Base-by-base conservation (phyloP, 2,888 invertebrate genomes). In the Poecilus cupreus region DNA sequence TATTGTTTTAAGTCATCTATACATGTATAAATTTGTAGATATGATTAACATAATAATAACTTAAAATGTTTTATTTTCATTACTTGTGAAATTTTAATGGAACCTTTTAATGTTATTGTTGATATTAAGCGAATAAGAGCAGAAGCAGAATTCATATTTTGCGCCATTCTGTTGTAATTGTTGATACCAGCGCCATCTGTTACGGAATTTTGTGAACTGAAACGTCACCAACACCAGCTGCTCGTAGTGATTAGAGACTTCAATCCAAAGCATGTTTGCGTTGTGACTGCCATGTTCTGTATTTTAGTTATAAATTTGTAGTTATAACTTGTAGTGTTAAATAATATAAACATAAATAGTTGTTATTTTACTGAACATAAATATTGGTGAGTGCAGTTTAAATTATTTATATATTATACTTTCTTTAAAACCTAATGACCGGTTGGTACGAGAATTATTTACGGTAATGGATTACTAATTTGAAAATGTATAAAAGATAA, bases 281-380 rank as follows among this genome's bases (percentile, higher is more conserved):
- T 57, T 72, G 80, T 68, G 80, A 57, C 80, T 51, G 80, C 80
- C 80, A 70, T 54, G 80, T 80, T 80, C 64, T 70, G 26, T 51
- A 20, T 54, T 80, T n/a, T 80, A 51, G 54, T 70, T 72, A 32
- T 80, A 64, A 6, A 80, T 70, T 68, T 80, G 51, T 72, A 79
- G 22, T 77, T 22, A 60, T 60, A 24, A 77, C 39, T 60, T n/a
- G 11, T 64, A 80, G 39, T 80, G 72, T 39, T 70, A 11, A 54
- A 54, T 70, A 54, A 72, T 39, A 72, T 39, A 51, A 68, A 39
- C 32, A 13, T 80, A 72, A 72, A 24, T 72, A 54, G 43, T 46
- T 78, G 26, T 18, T 80, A 16, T 18, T 22, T 54, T 79, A 46
- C 32, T n/a, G 13, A 20, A 57, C 49, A 24, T 46, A 39, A 37